A percentile compares a stretch with the other conserved stretches of the same genome.
Conservation (phyloP, 30 jellyfish, hydroid and myxozoan species). For the Aurelia aurita complex sp. Pacific region DNA sequence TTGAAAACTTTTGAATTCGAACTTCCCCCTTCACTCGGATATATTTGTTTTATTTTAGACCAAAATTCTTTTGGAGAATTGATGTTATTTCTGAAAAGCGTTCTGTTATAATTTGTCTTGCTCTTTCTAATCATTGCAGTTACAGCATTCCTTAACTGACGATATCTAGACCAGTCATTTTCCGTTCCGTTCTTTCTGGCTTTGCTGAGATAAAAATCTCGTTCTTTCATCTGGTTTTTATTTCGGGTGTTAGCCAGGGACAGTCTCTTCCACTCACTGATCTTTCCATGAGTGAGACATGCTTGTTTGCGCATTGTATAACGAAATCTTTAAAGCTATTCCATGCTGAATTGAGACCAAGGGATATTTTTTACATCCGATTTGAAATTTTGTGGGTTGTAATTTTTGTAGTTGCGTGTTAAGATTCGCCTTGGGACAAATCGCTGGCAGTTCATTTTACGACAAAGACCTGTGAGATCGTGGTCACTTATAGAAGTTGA, state of each 20-base stretch:
- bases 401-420: slow-evolving; percentile 5
- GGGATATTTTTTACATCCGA: neutral
- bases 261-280: slow-evolving; percentile 37
- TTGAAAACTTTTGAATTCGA: no score
- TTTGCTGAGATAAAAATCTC: slow-evolving; percentile 34
- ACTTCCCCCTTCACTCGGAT: no score
- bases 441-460: slow-evolving; percentile 17
- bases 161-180: slow-evolving; percentile 38
- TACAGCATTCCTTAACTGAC: slow-evolving; percentile 20
- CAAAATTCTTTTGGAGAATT: slow-evolving; percentile 4
- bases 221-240: slow-evolving; percentile 30
- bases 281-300: slow-evolving; percentile 31
- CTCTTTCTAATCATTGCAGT: slow-evolving; percentile 29
- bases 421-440: slow-evolving; percentile 23
- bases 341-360: slow-evolving; percentile 33
- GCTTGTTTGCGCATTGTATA: slow-evolving; percentile 42
- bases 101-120: slow-evolving; percentile 39
- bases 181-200: slow-evolving; percentile 41
- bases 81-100: slow-evolving; percentile 2
- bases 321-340: slow-evolving; percentile 7
- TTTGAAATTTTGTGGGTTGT: slow-evolving; percentile 14
- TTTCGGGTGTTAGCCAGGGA: slow-evolving; percentile 34
- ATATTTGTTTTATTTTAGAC: no score
- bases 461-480: slow-evolving; percentile 23
- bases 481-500: slow-evolving; percentile 41